Conservation (phyloP, 2,797 vertebrate species). For the Hemitrygon akajei region DNA sequence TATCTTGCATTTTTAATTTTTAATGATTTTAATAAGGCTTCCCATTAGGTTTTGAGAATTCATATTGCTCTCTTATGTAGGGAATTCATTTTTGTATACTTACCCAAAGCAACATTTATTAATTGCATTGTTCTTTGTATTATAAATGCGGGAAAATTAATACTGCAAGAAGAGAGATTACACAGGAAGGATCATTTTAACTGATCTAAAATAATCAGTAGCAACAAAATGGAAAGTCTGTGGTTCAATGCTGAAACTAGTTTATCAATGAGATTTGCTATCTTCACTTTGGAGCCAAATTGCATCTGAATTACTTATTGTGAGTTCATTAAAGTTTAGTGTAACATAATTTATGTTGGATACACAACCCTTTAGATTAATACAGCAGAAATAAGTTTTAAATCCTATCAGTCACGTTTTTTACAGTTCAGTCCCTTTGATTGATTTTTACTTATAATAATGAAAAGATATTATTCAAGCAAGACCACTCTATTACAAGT, state of each 20-base stretch:
- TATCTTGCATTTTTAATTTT: background rate
- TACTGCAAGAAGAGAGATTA: background rate
- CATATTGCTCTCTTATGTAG: background rate
- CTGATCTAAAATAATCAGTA: conserved; percentile 2
- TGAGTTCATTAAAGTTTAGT: conserved; percentile 27
- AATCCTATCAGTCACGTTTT: background rate
- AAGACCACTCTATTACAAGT: conserved; percentile 18
- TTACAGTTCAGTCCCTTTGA: conserved; percentile 24
- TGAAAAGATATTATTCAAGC: conserved; percentile 33
- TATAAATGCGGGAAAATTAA: background rate
- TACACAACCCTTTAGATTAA: conserved; percentile 18
- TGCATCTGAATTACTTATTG: conserved; percentile 26
- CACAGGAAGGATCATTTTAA: background rate
- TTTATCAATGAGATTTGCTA: conserved; percentile 20
- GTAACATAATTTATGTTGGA: conserved; percentile 23
- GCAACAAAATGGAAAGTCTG: background rate
- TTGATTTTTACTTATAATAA: conserved; percentile 34
- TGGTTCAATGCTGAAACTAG: background rate
- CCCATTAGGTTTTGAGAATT: background rate
- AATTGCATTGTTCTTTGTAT: background rate
- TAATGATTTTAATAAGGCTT: background rate
- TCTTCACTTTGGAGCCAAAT: background rate
- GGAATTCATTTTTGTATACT: background rate
- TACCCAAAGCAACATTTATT: background rate
- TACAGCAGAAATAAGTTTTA: background rate